These are phyloP conservation scores for Camponotus vicinus DNA, from an alignment of 1,140 invertebrate genomes.

Conservation along the genomic window DNA sequence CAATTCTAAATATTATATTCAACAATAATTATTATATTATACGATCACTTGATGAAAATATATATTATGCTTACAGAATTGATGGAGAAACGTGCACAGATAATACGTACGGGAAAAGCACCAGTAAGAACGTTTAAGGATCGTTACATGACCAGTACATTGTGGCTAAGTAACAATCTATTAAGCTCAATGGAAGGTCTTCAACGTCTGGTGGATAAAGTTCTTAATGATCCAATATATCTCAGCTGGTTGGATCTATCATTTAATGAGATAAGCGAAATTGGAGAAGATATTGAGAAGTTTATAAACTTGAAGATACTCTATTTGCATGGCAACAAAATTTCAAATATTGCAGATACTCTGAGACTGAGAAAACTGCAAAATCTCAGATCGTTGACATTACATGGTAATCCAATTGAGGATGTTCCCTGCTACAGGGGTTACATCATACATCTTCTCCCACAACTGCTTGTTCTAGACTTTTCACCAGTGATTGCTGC, in stretches of 20 bases:
- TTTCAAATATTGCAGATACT: slow-evolving; percentile 82
- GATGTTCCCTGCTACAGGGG: slow-evolving; percentile 83
- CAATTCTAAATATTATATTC: neutral
- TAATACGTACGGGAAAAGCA: slow-evolving; percentile 80
- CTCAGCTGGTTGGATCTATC: slow-evolving; percentile 87
- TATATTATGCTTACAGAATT: slow-evolving; percentile 74
- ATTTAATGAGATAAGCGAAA: slow-evolving; percentile 85
- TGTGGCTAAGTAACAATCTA: slow-evolving; percentile 87
- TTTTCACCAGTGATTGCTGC: slow-evolving; percentile 82
- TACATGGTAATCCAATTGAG: slow-evolving; percentile 87
- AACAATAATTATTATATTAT: neutral
- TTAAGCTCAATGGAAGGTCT: slow-evolving; percentile 82
- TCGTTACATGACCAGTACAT: slow-evolving; percentile 84
- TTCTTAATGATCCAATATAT: slow-evolving; percentile 81
- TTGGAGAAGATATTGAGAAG: slow-evolving; percentile 82
- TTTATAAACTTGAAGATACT: slow-evolving; percentile 83
- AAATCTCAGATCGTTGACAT: slow-evolving; percentile 85
- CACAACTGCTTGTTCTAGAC: slow-evolving; percentile 85
- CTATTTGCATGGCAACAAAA: slow-evolving; percentile 87
- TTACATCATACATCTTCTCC: slow-evolving; percentile 84
- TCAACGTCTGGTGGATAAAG: slow-evolving; percentile 78
- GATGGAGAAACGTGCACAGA: slow-evolving; percentile 71
- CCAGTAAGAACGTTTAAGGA: slow-evolving; percentile 80
- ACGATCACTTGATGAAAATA: neutral
- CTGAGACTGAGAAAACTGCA: slow-evolving; percentile 82